These are phyloP conservation scores for Sinohyriopsis cumingii DNA, from an alignment of 2,888 invertebrate species.

Conservation along the genomic window DNA sequence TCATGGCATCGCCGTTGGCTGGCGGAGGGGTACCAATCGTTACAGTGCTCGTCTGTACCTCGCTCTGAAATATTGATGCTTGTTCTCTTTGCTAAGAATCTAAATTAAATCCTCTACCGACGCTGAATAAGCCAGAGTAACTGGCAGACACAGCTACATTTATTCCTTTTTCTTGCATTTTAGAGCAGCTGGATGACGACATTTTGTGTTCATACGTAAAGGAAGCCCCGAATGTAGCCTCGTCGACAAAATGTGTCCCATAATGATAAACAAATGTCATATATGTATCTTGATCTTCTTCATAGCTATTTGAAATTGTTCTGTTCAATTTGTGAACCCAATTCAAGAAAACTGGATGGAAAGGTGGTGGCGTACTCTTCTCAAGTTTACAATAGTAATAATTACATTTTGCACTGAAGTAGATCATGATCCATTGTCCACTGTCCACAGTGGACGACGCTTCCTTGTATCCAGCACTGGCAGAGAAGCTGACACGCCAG, in stretches of 20 bases:
- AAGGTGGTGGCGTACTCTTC: constrained; percentile 8
- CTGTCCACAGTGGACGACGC: constrained; percentile 9
- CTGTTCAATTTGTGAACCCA: constrained; percentile 17
- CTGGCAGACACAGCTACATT: constrained; percentile 22
- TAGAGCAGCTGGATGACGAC: constrained; percentile 11
- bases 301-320: background rate
- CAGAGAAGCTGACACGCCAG: constrained; percentile 14
- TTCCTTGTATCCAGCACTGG: constrained; percentile 14
- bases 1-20: constrained; percentile 15
- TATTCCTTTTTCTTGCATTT: constrained; percentile 3
- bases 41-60: constrained; percentile 15
- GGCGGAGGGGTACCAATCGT: constrained; percentile 22
- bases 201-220: constrained; percentile 28
- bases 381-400: constrained; percentile 18
- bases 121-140: constrained; percentile 15
- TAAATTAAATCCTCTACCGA: constrained; percentile 9
- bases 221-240: constrained; percentile 23
- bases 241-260: constrained; percentile 24
- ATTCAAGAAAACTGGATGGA: constrained; percentile 13
- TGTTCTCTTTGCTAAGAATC: constrained; percentile 6
- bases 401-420: constrained; percentile 17
- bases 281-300: constrained; percentile 1
- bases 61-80: constrained; percentile 11
- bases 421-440: constrained; percentile 13
- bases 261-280: constrained; percentile 18